phyloP scores from a whole-genome alignment of 2,888 invertebrate species.

The Mesorhabditis spiculigera region DNA sequence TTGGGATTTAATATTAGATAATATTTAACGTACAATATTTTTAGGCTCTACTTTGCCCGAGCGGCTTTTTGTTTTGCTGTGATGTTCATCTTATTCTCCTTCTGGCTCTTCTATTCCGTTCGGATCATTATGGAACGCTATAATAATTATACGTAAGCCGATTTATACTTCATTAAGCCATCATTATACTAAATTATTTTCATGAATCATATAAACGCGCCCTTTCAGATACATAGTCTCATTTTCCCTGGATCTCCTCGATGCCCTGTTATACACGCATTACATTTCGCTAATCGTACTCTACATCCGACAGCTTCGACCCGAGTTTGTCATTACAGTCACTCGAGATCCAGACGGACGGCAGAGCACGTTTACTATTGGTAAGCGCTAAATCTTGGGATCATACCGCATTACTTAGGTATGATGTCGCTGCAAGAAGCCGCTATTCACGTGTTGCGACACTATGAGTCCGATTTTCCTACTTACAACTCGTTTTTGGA shows the following conservation, averaged over 20 bases:
- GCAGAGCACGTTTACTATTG: conserved; percentile 78
- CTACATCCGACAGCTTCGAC: conserved; percentile 85
- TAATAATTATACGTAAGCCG: conserved; percentile 31
- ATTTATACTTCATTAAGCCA: not conserved
- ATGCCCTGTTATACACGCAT: conserved; percentile 70
- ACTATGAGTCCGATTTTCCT: conserved; percentile 91
- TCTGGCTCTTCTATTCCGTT: conserved; percentile 96
- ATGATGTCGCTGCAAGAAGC: conserved; percentile 85
- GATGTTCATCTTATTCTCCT: conserved; percentile 86
- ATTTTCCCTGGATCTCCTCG: conserved; percentile 86
- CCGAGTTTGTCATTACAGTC: conserved; percentile 72
- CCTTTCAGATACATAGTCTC: conserved; percentile 66
- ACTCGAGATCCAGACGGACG: conserved; percentile 93
- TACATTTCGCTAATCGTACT: conserved; percentile 76
- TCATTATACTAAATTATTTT: no score
- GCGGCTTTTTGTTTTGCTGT: conserved; percentile 60
- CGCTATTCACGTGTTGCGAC: conserved; percentile 87
- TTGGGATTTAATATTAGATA: not conserved
- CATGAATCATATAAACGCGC: no score
- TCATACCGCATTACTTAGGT: conserved; percentile 16
- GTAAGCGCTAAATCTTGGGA: conserved; percentile 21
- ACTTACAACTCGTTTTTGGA: conserved; percentile 95
- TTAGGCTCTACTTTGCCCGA: conserved; percentile 31
- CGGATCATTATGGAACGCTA: conserved; percentile 66
- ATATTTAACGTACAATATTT: not conserved